Conservation (phyloP, 2,888 invertebrate genomes). For the Cosmia pyralina region DNA sequence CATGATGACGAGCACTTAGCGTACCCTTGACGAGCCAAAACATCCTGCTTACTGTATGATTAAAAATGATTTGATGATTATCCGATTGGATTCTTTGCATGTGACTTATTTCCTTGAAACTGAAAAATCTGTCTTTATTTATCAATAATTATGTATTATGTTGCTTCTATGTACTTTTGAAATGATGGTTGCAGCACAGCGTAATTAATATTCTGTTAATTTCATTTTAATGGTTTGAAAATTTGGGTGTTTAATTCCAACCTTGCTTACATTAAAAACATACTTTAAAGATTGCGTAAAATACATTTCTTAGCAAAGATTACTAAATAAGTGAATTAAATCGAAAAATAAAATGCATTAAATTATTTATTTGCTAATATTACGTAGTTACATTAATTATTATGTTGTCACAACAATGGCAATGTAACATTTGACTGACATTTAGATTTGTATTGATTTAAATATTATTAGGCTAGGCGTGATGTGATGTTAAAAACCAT, state of each 20-base stretch:
- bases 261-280: no score
- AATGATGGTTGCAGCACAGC: neutral
- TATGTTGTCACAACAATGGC: no score
- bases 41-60: conserved; percentile 60
- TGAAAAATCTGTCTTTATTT: neutral
- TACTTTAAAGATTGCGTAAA: no score
- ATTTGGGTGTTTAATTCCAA: no score
- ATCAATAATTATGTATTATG: neutral
- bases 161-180: neutral
- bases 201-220: no score
- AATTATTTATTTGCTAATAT: neutral
- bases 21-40: conserved; percentile 50
- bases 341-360: neutral
- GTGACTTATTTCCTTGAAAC: conserved; percentile 13
- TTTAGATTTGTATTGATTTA: neutral
- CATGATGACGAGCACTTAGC: conserved; percentile 44
- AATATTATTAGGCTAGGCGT: neutral
- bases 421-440: neutral
- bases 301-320: no score
- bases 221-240: no score
- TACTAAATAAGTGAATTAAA: neutral
- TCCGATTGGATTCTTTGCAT: conserved; percentile 30
- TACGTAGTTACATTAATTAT: neutral
- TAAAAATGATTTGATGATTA: conserved; percentile 51
- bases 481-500: neutral